Base-by-base conservation (phyloP, 2,888 invertebrate genomes). In the Nesidiocoris tenuis region DNA sequence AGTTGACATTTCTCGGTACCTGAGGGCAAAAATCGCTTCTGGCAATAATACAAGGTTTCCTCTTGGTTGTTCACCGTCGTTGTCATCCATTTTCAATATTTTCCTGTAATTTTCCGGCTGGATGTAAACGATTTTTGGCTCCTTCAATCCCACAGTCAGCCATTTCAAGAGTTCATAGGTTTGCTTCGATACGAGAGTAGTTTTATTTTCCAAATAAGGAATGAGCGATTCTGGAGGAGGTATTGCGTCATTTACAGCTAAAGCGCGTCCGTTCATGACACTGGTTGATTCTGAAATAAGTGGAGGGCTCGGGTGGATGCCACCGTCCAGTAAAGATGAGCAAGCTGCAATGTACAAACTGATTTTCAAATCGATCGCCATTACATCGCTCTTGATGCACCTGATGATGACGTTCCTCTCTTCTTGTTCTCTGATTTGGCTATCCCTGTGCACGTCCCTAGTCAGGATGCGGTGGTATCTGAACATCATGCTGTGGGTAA, bases 321-420 rank as follows among this genome's bases (percentile, higher is more conserved):
- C 66, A 12, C 22, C 23, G 7, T 56, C n/a, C 0, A 63, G 54
- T 12, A 61, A 18, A 0, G 18, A 21, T 16, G 39, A 25, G 16
- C 76, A 77, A 16, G 77, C 77, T 25, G 68, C 76, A 16, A 77
- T 65, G 19, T 77, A 77, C 17, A 76, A 67, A 24, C 71, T 71
- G 12, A 77, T 66, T 64, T 77, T 77, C 56, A 77, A 19, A 59
- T 77, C 77, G 2, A 74, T 21, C 1, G 63, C 22, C 25, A 67
- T 65, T 5, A 67, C 22, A 18, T 66, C 56, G 19, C 25, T 68
- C 22, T 63, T 25, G 16, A 77, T 57, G 39, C 24, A 66, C 39
- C 54, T 65, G n/a, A 76, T 24, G 21, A 76, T 18, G 39, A 3
- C 5, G 39, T 39, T 12, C 3, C 12, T 39, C 39, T 39, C 39